These are phyloP conservation scores for Popillia japonica DNA, from an alignment of 1,140 invertebrate species.

Conservation along the genomic window DNA sequence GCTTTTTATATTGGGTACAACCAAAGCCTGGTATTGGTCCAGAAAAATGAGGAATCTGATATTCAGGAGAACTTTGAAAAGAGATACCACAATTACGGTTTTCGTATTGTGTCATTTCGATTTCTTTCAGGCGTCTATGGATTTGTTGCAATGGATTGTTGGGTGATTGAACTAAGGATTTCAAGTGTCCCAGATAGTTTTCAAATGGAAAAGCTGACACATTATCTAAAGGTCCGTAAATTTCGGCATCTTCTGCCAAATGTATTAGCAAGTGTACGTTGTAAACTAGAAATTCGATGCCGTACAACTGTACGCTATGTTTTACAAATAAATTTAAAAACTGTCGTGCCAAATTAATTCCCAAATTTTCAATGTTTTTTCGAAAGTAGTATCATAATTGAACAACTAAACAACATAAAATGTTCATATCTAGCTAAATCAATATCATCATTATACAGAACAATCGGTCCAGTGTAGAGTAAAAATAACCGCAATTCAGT, in stretches of 20 bases:
- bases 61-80: too few species aligned
- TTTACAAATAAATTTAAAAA: not conserved
- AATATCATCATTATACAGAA: not conserved
- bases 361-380: too few species aligned
- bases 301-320: not conserved
- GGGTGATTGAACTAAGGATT: not conserved
- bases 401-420: not conserved
- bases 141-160: conserved; percentile 1
- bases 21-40: too few species aligned
- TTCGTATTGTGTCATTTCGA: too few species aligned
- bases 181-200: not conserved
- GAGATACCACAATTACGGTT: too few species aligned
- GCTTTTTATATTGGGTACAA: too few species aligned
- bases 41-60: too few species aligned
- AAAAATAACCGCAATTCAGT: not conserved
- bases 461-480: not conserved
- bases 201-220: not conserved
- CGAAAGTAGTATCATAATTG: not conserved
- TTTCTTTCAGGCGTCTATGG: not conserved
- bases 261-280: not conserved
- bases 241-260: not conserved
- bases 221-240: not conserved
- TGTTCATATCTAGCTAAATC: not conserved
- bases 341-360: not conserved
- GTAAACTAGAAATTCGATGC: not conserved